A percentile compares a stretch with the other conserved stretches of the same genome.
Conservation (phyloP, 2,888 invertebrate genomes). For the Epirrhoe tristata region DNA sequence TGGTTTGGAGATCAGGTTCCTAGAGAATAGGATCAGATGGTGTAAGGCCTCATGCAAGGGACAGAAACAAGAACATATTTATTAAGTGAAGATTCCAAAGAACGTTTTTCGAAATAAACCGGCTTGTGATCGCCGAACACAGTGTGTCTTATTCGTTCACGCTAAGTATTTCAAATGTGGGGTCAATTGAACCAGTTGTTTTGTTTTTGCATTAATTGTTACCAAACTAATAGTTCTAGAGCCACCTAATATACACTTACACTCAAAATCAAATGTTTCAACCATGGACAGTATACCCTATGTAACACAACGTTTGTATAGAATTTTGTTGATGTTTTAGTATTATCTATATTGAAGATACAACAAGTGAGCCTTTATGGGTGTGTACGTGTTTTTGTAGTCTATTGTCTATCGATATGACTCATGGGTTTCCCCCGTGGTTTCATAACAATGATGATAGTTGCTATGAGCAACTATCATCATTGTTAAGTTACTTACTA, state of each 20-base stretch:
- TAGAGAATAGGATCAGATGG: not conserved
- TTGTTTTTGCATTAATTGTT: too few relatives aligned
- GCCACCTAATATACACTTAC: too few relatives aligned
- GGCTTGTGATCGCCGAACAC: too few relatives aligned
- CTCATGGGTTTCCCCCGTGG: conserved; percentile 39
- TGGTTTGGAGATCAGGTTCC: not conserved
- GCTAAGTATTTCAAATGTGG: too few relatives aligned
- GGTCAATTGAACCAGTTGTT: too few relatives aligned
- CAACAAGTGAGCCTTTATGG: not conserved
- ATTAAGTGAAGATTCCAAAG: not conserved
- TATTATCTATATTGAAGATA: not conserved
- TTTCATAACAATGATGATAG: conserved; percentile 21
- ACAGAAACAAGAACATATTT: not conserved
- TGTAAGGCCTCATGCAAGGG: not conserved
- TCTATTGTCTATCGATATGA: conserved; percentile 28
- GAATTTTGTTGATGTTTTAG: too few relatives aligned
- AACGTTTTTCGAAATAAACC: too few relatives aligned
- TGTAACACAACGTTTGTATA: too few relatives aligned
- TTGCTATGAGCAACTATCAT: not conserved
- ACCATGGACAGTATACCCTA: too few relatives aligned
- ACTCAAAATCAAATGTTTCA: too few relatives aligned
- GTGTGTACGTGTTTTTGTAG: conserved; percentile 5
- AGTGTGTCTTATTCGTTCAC: too few relatives aligned
- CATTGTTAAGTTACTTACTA: not conserved
- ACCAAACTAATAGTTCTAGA: too few relatives aligned